Conservation (phyloP, 1,140 invertebrate species). For the Atta texana region DNA sequence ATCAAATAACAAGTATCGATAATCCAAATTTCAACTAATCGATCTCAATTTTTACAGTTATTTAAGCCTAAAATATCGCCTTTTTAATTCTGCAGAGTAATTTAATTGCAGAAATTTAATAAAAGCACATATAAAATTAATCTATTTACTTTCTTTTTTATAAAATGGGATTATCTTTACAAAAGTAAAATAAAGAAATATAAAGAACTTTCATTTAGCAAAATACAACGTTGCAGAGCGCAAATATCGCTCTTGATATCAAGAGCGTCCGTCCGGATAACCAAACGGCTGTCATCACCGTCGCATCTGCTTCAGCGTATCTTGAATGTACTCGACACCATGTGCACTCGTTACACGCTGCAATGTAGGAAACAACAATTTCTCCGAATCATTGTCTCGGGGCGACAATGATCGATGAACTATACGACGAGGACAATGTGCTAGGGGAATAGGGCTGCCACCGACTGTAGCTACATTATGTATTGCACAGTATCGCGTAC, state of each 20-base stretch:
- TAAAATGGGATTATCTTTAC: constrained; percentile 1
- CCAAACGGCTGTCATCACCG: constrained; percentile 27
- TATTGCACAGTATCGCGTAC: constrained; percentile 25
- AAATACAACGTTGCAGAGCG: background rate
- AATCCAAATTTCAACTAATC: constrained; percentile 45
- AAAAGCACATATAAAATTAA: background rate
- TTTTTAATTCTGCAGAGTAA: background rate
- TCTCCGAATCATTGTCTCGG: constrained; percentile 58
- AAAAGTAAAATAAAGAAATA: background rate
- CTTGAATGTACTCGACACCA: constrained; percentile 23
- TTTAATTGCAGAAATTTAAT: background rate
- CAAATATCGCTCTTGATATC: constrained; percentile 1
- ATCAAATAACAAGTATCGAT: constrained; percentile 31
- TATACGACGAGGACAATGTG: constrained; percentile 49
- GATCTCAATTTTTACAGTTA: constrained; percentile 20
- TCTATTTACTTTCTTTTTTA: background rate
- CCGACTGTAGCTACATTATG: constrained; percentile 30
- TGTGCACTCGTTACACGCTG: constrained; percentile 45
- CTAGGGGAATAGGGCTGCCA: constrained; percentile 12
- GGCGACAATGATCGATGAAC: constrained; percentile 72
- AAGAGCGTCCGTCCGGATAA: constrained; percentile 11
- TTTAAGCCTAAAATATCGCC: background rate
- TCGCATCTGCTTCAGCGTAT: background rate
- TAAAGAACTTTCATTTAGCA: constrained; percentile 26
- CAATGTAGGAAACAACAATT: constrained; percentile 54